These are phyloP conservation scores for Bolinopsis microptera DNA, from an alignment of 37 sponge, comb jelly and placozoan species.

Conservation along the genomic window DNA sequence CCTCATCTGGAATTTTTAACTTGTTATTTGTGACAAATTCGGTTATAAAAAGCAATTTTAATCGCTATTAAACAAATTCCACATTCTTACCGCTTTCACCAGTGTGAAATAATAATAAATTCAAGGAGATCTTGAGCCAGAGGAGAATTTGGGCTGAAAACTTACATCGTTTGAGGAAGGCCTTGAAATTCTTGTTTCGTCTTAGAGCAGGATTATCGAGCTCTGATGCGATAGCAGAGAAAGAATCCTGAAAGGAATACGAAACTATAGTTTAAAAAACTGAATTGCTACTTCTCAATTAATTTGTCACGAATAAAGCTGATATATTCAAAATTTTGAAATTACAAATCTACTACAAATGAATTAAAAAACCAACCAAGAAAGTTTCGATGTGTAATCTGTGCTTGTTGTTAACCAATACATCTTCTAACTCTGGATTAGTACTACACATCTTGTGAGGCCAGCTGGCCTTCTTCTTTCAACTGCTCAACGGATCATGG, in stretches of 20 bases:
- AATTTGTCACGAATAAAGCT: too few species aligned
- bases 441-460: conserved; percentile 48
- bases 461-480: conserved; percentile 43
- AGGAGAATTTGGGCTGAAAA: too few species aligned
- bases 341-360: background rate
- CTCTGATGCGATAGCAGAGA: conserved; percentile 81
- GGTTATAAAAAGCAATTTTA: too few species aligned
- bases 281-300: too few species aligned
- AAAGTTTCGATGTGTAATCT: conserved; percentile 9
- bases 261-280: background rate
- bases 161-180: conserved; percentile 90
- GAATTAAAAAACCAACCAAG: background rate
- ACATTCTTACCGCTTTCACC: too few species aligned
- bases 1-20: conserved; percentile 77
- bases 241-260: conserved; percentile 74
- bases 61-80: too few species aligned
- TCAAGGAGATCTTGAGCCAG: too few species aligned
- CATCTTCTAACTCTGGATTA: conserved; percentile 51
- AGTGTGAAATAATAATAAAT: too few species aligned
- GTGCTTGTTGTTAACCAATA: conserved; percentile 12
- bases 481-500: conserved; percentile 35
- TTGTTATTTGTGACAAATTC: too few species aligned
- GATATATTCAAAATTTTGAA: too few species aligned
- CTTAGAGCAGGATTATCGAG: conserved; percentile 73
- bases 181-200: conserved; percentile 89